Conservation (phyloP, 2,113 vertebrate species). For the Okapia johnstoni region DNA sequence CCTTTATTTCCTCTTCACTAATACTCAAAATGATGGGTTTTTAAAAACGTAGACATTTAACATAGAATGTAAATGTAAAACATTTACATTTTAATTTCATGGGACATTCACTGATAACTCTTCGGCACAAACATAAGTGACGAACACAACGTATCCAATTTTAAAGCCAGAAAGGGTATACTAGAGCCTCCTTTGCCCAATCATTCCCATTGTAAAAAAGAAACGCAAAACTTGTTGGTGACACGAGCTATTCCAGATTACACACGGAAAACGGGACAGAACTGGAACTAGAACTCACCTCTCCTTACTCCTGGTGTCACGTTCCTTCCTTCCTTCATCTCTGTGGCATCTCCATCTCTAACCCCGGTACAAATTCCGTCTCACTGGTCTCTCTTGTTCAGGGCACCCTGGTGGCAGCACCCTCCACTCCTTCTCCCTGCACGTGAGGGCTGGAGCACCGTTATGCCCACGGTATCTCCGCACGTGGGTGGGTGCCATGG, state of each 20-base stretch:
- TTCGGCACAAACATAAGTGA: neutral
- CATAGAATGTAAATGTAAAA: neutral
- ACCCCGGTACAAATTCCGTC: accelerated
- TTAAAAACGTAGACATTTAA: neutral
- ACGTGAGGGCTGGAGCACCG: neutral
- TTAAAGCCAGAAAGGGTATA: neutral
- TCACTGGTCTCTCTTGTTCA: neutral
- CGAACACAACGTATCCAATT: neutral
- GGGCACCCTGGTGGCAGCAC: neutral
- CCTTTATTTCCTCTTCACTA: neutral
- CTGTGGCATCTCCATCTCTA: neutral
- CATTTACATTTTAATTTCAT: neutral
- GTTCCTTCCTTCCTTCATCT: neutral
- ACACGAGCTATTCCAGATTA: neutral
- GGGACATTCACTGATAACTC: neutral
- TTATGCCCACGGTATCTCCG: accelerated
- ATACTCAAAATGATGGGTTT: neutral
- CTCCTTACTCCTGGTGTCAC: neutral
- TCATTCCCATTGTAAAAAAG: neutral
- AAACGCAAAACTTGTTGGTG: neutral
- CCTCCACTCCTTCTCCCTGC: neutral
- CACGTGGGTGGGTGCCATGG: too few relatives aligned
- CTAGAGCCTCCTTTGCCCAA: neutral
- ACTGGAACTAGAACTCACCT: neutral
- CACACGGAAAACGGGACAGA: neutral